Base-by-base conservation (phyloP, 2,888 invertebrate species). In the Minunthozetes semirufus region DNA sequence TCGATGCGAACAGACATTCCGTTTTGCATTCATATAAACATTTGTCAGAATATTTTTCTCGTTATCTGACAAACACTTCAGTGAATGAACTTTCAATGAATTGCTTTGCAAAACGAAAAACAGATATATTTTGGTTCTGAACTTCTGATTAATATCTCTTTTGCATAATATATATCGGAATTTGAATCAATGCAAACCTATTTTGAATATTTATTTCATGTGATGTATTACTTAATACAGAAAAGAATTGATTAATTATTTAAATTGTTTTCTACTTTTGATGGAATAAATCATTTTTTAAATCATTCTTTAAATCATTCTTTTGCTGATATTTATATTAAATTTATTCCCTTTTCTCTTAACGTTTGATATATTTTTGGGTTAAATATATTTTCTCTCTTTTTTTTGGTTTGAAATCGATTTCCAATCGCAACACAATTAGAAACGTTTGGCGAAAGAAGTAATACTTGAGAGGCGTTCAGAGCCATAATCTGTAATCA, bases 401-500 rank as follows among this genome's bases (percentile, higher is more conserved):
- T 4, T 33, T 33, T 33, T 33, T 33, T 8, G 33, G n/a, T n/a
- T n/a, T 33, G 22, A 66, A n/a, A 33, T 66, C 38, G 63, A 66
- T 66, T 66, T 66, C 63, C 63, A 66, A 38, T 38, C 33, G 61
- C 33, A 9, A 66, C 19, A 66, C 63, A 33, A 66, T 38, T 66
- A 38, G 53, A 19, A 19, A 13, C 19, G 53, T 19, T 53, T 42
- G 42, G 42, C 42, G 11, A 42, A 42, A 29, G 19, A 29, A 59
- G 27, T 59, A 22, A 29, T n/a, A 33, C 9, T 19, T 2, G 27
- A 66, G 1, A 19, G 29, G n/a, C n/a, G 63, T 19, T 66, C 63
- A 13, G 27, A 33, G 29, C 29, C 63, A 66, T 66, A 66, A 66
- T 66, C 63, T 66, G 38, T 66, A 66, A 66, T 66, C 63, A 66